phyloP scores from a whole-genome alignment of 2,113 vertebrate species.

The Xiphophorus maculatus region DNA sequence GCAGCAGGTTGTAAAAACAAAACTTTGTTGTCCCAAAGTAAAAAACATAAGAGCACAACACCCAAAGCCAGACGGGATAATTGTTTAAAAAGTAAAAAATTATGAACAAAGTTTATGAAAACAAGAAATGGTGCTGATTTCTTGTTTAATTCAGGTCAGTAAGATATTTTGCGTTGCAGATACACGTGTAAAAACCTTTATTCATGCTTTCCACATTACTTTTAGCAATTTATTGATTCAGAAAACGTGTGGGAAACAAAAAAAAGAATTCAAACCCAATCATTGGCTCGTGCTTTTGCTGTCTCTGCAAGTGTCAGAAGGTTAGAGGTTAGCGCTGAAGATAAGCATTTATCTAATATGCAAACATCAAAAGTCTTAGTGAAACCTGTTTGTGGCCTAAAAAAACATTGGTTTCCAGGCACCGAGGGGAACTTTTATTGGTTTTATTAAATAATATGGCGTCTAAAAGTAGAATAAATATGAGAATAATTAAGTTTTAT shows the following conservation, averaged over 20 bases:
- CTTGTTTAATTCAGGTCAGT: neutral
- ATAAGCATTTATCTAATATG: neutral
- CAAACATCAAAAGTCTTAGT: neutral
- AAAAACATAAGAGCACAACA: too few relatives aligned
- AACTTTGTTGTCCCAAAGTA: too few relatives aligned
- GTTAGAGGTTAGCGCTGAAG: neutral
- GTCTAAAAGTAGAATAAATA: constrained; percentile 11
- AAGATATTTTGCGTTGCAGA: too few relatives aligned
- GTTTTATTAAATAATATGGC: constrained; percentile 18
- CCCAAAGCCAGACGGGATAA: too few relatives aligned
- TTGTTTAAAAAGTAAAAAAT: too few relatives aligned
- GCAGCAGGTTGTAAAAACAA: too few relatives aligned
- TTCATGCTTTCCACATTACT: neutral
- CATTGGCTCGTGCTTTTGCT: neutral
- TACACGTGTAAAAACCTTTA: neutral
- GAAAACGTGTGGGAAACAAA: neutral
- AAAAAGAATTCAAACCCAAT: neutral
- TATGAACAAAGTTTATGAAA: too few relatives aligned
- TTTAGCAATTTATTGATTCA: neutral
- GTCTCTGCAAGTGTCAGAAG: neutral
- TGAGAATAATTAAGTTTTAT: neutral
- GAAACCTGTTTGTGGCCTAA: neutral
- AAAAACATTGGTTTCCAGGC: constrained; percentile 21
- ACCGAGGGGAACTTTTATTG: constrained; percentile 20
- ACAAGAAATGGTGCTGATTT: neutral